Base-by-base conservation (phyloP, 2,888 invertebrate genomes). In the Agonum fuliginosum region DNA sequence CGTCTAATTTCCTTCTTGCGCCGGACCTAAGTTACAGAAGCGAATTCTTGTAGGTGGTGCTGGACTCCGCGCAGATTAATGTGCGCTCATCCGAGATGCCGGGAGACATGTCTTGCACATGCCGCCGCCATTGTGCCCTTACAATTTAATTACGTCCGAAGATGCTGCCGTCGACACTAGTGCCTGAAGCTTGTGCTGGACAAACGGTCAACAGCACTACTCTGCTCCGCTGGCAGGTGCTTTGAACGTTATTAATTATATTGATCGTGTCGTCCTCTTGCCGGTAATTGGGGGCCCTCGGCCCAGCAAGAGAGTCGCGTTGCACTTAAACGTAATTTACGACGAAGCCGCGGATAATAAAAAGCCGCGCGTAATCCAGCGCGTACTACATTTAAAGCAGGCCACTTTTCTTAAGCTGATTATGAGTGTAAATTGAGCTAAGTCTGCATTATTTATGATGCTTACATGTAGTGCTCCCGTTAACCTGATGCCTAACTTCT, bases 341-440 rank as follows among this genome's bases (percentile, higher is more conserved):
- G 82, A 78, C 34, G 73, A 22, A 34, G 22, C 84, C 82, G 78
- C 69, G 79, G 81, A 81, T 83, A 83, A 84, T 83, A 83, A 84
- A 85, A 85, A 83, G 83, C 82, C 80, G 81, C 78, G 83, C 82
- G 83, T 86, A 86, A 86, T 86, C 86, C 85, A 80, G 83, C 83
- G 82, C 85, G 85, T 84, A 85, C 27, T 78, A 78, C 86, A 86
- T 86, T 86, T 86, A 86, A 87, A 87, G 85, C 85, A 84, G 81
- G 77, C 79, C 86, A 86, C 86, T 86, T 86, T 87, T 86, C 86
- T 87, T 87, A 87, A 87, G 87, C 87, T 87, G 87, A 87, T 87
- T 87, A 87, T 85, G 85, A 86, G 86, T 86, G 87, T 86, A 87
- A 87, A 87, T 87, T 86, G 86, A 85, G 86, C 85, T 86, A 87